Base-by-base conservation (phyloP, 2,888 invertebrate species). In the Torymus aiolomorphi region DNA sequence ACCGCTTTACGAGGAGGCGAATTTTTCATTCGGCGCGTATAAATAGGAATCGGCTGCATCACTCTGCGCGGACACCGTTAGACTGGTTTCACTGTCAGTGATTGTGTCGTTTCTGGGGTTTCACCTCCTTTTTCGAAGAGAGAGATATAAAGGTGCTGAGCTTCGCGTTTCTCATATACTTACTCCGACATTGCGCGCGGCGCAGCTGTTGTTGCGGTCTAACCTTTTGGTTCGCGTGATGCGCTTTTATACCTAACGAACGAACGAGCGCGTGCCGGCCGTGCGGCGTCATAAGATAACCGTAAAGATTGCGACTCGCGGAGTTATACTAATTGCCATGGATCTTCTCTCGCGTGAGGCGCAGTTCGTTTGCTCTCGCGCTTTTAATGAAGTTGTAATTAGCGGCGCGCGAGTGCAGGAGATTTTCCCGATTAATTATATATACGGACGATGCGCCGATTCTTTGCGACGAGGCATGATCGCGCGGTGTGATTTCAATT, bases 351-450 rank as follows among this genome's bases (percentile, higher is more conserved):
- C 24, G 8, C 49, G 49, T 66, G 8, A 2, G 56, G 31, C 8
- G 42, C 10, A 16, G 61, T 42, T 14, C 20, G 73, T 13, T 62
- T 52, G 11, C 42, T 14, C 42, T 0, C 2, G 31, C 31, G 51
- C 16, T 57, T 71, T 77, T 77, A 77, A 77, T 70, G 77, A 77
- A 77, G 77, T 77, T 77, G 77, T 77, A 77, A 77, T 77, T 77
- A 77, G 71, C 63, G 62, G n/a, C n/a, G 49, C 31, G 49, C 31
- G 42, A 42, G 24, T 24, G 52, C 12, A 66, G 24, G 49, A 51
- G 49, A 16, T 42, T 69, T 52, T 61, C 20, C 62, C 56, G 13
- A 54, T 76, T 54, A 62, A 54, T 52, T 59, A n/a, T 57, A 18
- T 11, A n/a, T 51, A 49, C 1, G 20, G 42, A 13, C 24, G 51